Conservation (phyloP, 1,140 invertebrate species). For the Rhagoletis pomonella region DNA sequence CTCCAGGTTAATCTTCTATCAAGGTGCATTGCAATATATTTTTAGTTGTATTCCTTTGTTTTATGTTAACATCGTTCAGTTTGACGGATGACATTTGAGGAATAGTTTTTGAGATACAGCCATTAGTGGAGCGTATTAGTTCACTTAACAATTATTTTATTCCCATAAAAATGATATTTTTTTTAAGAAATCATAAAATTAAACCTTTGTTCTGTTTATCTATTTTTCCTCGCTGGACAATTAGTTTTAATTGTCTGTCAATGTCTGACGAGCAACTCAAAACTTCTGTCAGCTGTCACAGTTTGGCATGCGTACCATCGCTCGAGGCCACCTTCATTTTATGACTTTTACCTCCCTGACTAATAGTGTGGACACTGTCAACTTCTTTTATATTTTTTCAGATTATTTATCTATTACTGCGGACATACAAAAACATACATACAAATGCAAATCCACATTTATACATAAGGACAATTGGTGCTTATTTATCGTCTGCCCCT, state of each 20-base stretch:
- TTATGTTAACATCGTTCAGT: too few species aligned
- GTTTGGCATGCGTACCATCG: background rate
- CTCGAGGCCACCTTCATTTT: background rate
- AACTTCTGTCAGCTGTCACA: background rate
- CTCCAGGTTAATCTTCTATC: too few species aligned
- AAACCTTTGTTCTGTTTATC: too few species aligned
- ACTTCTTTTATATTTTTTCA: background rate
- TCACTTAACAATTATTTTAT: too few species aligned
- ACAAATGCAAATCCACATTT: background rate
- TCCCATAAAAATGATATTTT: too few species aligned
- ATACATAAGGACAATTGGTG: background rate
- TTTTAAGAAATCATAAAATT: too few species aligned
- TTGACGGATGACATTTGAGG: too few species aligned
- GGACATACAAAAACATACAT: background rate
- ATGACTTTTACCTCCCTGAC: background rate
- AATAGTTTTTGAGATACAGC: too few species aligned
- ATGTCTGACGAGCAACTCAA: constrained; percentile 19
- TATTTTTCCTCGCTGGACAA: too few species aligned
- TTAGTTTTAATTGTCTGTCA: constrained; percentile 13
- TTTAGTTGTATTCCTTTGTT: too few species aligned
- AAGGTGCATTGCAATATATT: too few species aligned
- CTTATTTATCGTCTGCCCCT: background rate
- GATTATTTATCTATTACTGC: background rate
- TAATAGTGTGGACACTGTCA: background rate
- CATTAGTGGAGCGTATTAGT: too few species aligned